A percentile compares a stretch with the other conserved stretches of the same genome.
These are phyloP conservation scores for Eristalis arbustorum DNA, from an alignment of 2,888 invertebrate genomes.

Conservation along the genomic window DNA sequence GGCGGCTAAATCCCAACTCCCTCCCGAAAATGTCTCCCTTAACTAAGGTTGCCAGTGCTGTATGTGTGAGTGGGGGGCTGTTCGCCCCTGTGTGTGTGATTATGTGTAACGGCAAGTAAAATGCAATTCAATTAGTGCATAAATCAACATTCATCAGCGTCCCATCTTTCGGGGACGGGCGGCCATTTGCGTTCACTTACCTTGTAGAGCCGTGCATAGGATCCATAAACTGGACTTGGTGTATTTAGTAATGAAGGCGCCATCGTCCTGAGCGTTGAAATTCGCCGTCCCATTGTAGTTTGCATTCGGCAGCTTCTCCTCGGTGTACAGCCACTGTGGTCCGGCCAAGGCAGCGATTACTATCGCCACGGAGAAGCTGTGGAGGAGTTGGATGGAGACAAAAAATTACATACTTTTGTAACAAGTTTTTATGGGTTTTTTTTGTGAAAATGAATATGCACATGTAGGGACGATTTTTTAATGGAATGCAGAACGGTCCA, in stretches of 20 bases:
- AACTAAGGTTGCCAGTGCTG: background rate
- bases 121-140: slow-evolving; percentile 69
- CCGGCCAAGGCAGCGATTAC: slow-evolving; percentile 80
- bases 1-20: background rate
- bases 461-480: slow-evolving; percentile 18
- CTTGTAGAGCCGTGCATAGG: slow-evolving; percentile 78
- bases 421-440: slow-evolving; percentile 16
- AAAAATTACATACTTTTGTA: slow-evolving; percentile 13
- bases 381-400: slow-evolving; percentile 21
- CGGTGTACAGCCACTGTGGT: slow-evolving; percentile 91
- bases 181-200: slow-evolving; percentile 72
- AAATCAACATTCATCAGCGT: slow-evolving; percentile 64
- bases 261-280: slow-evolving; percentile 78
- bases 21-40: background rate
- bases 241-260: slow-evolving; percentile 79
- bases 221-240: slow-evolving; percentile 80
- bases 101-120: background rate
- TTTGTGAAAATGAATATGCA: slow-evolving; percentile 1
- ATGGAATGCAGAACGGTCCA: slow-evolving; percentile 16
- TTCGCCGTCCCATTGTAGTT: slow-evolving; percentile 87
- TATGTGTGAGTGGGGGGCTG: background rate
- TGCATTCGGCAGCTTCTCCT: slow-evolving; percentile 91
- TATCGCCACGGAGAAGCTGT: slow-evolving; percentile 79
- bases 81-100: background rate
- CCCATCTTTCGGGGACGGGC: slow-evolving; percentile 46